A percentile compares a stretch with the other conserved stretches of the same genome.
Conservation (phyloP, 2,113 vertebrate species). For the Peromyscus californicus region DNA sequence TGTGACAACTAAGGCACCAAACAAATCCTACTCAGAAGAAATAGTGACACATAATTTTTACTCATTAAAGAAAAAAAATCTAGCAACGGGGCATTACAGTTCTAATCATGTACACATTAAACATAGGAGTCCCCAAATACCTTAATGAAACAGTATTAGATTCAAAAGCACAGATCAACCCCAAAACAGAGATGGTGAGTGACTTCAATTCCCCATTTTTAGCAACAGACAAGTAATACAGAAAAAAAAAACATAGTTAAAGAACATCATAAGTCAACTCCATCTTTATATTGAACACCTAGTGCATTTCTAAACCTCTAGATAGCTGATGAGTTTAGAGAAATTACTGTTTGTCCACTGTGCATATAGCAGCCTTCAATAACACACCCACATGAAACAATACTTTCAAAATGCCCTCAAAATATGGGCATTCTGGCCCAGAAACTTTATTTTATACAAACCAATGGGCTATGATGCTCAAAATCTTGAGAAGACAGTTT, state of each 20-base stretch:
- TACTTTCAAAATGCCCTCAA: no score
- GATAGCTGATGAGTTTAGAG: no score
- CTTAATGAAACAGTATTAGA: not conserved
- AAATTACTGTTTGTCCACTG: no score
- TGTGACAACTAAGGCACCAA: not conserved
- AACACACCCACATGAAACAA: no score
- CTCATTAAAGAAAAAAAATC: not conserved
- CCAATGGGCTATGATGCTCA: no score
- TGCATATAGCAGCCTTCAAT: no score
- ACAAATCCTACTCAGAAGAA: not conserved
- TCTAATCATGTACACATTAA: not conserved
- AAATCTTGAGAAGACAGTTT: no score
- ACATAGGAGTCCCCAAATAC: not conserved
- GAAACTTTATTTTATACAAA: not conserved
- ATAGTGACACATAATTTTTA: not conserved
- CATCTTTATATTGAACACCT: no score
- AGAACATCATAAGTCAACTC: no score
- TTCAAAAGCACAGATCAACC: not conserved
- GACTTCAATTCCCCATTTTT: not conserved
- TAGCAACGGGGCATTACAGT: not conserved
- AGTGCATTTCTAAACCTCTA: no score
- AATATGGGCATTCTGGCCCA: no score
- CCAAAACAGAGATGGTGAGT: not conserved
- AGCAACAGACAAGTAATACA: not conserved
- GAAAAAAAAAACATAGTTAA: no score